Conservation (phyloP, 2,797 vertebrate genomes). For the Notolepis coatsorum region DNA sequence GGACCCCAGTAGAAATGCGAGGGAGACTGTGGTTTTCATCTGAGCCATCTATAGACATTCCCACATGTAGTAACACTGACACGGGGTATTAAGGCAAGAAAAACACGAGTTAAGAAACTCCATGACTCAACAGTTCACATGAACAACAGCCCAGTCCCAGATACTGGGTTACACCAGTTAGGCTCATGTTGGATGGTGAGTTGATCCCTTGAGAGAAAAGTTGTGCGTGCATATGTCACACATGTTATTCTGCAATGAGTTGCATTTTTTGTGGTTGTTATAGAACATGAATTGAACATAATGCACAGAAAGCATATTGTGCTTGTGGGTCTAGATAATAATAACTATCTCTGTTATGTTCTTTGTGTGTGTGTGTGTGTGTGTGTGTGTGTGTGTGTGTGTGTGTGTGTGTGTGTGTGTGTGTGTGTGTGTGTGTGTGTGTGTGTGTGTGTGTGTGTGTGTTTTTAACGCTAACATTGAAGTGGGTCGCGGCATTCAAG, state of each 20-base stretch:
- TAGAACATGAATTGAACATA: background rate
- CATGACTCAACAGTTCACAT: conserved; percentile 67
- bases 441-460: too few relatives aligned
- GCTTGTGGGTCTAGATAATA: background rate
- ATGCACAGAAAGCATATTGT: background rate
- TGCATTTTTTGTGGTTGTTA: conserved; percentile 34
- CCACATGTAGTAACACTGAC: conserved; percentile 28
- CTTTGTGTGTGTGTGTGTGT: conserved; percentile 5
- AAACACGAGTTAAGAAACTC: conserved; percentile 48
- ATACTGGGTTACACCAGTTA: conserved; percentile 7
- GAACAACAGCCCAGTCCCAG: conserved; percentile 36
- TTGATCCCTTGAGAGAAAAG: conserved; percentile 15
- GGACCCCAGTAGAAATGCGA: conserved; percentile 15
- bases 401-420: conserved; percentile 22
- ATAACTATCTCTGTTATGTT: background rate
- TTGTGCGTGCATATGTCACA: conserved; percentile 38
- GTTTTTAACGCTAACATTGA: too few relatives aligned
- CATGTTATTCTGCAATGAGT: conserved; percentile 52
- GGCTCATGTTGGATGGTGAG: conserved; percentile 16
- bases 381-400: conserved; percentile 18
- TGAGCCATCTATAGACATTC: background rate
- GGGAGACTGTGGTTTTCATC: conserved; percentile 17
- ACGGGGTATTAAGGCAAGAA: conserved; percentile 40
- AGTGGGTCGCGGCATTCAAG: too few relatives aligned
- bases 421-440: too few relatives aligned